Percentiles rank a stretch among this genome's conserved stretches.
Evolutionary conservation across 2,113 vertebrate genomes (phyloP).

Genomic region (Rissa tridactyla): DNA sequence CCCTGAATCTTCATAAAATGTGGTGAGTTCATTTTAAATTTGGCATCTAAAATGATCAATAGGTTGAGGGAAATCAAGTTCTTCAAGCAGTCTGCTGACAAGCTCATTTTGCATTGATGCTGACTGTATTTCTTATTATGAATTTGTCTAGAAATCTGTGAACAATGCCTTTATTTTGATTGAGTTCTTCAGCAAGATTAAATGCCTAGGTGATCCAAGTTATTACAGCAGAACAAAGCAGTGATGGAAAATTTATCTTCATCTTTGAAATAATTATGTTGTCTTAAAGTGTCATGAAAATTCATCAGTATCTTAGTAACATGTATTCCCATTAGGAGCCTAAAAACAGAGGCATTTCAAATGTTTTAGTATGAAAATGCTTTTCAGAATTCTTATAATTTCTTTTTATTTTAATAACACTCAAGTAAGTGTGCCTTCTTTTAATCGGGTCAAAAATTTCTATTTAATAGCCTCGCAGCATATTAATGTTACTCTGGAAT

Average conservation of each 20-base stretch:
- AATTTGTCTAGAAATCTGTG: neutral
- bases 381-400: neutral
- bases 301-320: neutral
- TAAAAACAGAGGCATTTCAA: neutral
- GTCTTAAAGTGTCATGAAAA: slow-evolving; percentile 2
- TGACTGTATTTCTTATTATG: neutral
- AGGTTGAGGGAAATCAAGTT: neutral
- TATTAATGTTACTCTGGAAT: neutral
- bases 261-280: slow-evolving; percentile 6
- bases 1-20: neutral
- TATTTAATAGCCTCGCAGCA: neutral
- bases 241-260: neutral
- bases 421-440: neutral
- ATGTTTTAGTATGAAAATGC: neutral
- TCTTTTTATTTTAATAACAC: neutral
- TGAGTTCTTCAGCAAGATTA: neutral
- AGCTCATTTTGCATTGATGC: neutral
- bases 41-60: neutral
- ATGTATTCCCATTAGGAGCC: neutral
- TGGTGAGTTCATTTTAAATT: neutral
- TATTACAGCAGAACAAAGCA: neutral
- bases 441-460: neutral
- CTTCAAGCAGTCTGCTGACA: neutral
- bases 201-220: neutral
- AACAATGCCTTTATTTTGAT: neutral